Base-by-base conservation (phyloP, 2,797 vertebrate genomes). In the Poeciliopsis turneri region DNA sequence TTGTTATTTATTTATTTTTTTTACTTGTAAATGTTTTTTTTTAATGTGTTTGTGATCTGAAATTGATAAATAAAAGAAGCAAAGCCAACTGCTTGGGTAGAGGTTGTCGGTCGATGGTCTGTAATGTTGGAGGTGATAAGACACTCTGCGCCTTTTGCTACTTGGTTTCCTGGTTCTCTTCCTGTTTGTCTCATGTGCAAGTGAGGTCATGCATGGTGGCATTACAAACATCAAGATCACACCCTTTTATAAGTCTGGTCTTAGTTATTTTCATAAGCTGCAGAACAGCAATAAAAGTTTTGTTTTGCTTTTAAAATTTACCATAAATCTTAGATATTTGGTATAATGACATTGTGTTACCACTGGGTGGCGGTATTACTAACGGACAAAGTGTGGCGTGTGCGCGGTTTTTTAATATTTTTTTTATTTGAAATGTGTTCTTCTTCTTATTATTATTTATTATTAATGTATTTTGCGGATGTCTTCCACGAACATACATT, bases 161-260 rank as follows among this genome's bases (percentile, higher is more conserved):
- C 84, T 87, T 75, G 75, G 81, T 90, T 90, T 94, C 89, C 90
- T 90, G 93, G 88, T 92, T 89, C 87, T 93, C 93, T 96, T 97
- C 95, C 95, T 97, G 95, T 95, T 96, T 93, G 84, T 90, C 0
- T 89, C 72, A 89, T 93, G 92, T 92, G 93, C 92, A 90, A 93
- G 93, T 79, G 90, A 94, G 95, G 64, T 92, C 96, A 96, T 93
- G 96, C 96, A 74, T 96, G 90, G 90, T 94, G 82, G 77, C 78
- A 89, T 82, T 76, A 90, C 87, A 91, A 91, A 90, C 91, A 86
- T 39, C 15, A 66, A 72, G 68, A 78, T 53, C 39, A 39, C 6
- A 0, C 46, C 59, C 12, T 47, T 79, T 51, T 80, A 30, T 72
- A 46, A 6, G 1, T 41, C 9, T 39, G 18, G 76, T 5, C 30